Evolutionary conservation across 2,797 vertebrate species (phyloP), one percentile per base, ranked within the genome.

Genomic region (Forpus xanthops): DNA sequence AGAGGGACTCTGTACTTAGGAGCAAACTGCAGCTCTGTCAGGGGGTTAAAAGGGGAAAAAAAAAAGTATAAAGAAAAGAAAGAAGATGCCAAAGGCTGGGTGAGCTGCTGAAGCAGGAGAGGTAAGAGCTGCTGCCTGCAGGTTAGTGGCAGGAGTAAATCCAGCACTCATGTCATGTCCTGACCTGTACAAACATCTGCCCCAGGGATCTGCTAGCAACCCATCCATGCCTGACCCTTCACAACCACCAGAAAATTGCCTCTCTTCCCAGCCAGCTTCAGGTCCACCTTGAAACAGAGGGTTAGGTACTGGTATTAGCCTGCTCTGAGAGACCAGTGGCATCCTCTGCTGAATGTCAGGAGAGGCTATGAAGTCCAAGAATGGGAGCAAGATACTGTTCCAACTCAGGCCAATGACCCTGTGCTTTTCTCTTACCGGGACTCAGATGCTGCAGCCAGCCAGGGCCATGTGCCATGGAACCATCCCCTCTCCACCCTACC

Each of bases 381-480:
- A 28, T 1, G 7, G 31, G 21, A 39, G 11, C 1, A 33, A n/a
- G 21, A 2, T 13, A 9, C 23, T 12, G n/a, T 15, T 31, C 37
- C 4, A 0, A 1, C 27, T 68, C 44, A 21, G 6, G 21, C 0
- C 33, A 16, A 3, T 25, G 17, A 25, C 24, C 19, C 15, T 6
- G 20, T 39, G 35, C 42, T 73, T 28, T 70, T 33, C 17, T 49
- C 35, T 67, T 20, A 33, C 12, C 25, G 21, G 31, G n/a, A 45
- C 6, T 33, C 3, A 0, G 24, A 52, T 21, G 55, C 61, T 65
- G 62, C 47, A 64, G 60, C 27, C 2, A 45, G 4, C n/a, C 61
- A 55, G 42, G 23, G 35, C 45, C 37, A 20, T 20, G 49, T 49
- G 11, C 25, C 15, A 13, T 4, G 0, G 52, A 77, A 33, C 27